phyloP scores from a whole-genome alignment of 2,113 vertebrate genomes.

The Orthochromis indermauri region DNA sequence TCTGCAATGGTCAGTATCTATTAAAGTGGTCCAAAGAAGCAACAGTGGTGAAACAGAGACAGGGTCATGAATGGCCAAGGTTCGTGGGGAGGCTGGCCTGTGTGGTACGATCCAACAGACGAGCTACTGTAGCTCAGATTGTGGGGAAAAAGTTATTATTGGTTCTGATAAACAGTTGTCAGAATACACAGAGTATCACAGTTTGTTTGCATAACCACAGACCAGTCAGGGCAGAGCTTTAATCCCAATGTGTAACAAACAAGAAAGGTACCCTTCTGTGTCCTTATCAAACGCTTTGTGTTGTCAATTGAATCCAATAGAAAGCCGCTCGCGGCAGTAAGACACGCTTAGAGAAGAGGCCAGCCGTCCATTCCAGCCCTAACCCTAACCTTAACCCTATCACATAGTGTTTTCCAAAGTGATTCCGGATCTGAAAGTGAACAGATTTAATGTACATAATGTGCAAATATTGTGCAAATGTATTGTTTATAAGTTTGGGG shows the following conservation, averaged over 20 bases:
- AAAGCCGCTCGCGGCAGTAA: background rate
- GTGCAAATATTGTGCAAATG: background rate
- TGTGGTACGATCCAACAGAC: background rate
- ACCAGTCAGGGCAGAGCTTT: background rate
- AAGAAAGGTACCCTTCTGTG: accelerated
- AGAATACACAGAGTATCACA: background rate
- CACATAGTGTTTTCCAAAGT: background rate
- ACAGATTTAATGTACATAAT: background rate
- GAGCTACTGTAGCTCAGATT: background rate
- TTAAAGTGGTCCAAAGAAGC: background rate
- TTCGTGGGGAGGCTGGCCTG: background rate
- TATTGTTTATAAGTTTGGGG: background rate
- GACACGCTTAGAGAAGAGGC: background rate
- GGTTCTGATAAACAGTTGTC: background rate
- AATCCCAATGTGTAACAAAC: background rate
- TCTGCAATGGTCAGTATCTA: background rate
- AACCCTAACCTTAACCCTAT: background rate
- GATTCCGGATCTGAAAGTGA: background rate
- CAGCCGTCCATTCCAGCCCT: background rate
- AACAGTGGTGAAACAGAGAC: background rate
- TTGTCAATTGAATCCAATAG: background rate
- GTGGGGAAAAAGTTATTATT: background rate
- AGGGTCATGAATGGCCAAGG: background rate
- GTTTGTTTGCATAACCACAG: background rate
- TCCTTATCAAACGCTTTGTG: background rate